Evolutionary conservation across 2,888 invertebrate genomes (phyloP).

Genomic region (Entomobrya proxima): DNA sequence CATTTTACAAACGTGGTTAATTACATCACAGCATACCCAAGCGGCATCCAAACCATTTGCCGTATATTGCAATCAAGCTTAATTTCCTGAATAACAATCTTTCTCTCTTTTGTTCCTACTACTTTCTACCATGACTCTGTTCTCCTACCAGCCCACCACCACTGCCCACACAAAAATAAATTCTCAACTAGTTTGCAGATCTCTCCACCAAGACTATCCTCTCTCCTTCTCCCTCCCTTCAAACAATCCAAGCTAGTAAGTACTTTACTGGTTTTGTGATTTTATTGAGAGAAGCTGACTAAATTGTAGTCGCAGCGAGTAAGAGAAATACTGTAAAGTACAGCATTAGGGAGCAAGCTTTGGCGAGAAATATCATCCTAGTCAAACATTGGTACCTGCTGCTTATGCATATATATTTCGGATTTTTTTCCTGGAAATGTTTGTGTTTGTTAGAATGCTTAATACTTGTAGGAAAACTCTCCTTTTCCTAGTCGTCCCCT

Average conservation of each 20-base stretch:
- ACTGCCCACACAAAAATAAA: slow-evolving; percentile 58
- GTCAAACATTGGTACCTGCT: background rate
- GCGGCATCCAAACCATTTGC: slow-evolving; percentile 57
- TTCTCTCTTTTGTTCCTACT: slow-evolving; percentile 8
- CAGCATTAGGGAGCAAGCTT: background rate
- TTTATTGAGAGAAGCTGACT: slow-evolving; percentile 38
- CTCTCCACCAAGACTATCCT: slow-evolving; percentile 24
- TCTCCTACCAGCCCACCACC: background rate
- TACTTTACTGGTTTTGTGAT: slow-evolving; percentile 41
- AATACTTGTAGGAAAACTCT: background rate
- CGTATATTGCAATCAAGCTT: slow-evolving; percentile 60
- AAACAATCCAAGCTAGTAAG: background rate
- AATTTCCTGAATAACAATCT: slow-evolving; percentile 66
- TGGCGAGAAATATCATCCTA: background rate
- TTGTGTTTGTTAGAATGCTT: background rate
- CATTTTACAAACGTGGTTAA: slow-evolving; percentile 61
- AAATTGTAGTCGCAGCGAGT: background rate
- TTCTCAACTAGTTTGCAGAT: slow-evolving; percentile 50
- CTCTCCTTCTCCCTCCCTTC: background rate
- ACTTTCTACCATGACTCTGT: background rate
- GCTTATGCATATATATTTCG: background rate
- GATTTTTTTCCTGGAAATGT: slow-evolving; percentile 8
- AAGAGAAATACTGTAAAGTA: background rate
- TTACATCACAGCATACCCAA: slow-evolving; percentile 59
- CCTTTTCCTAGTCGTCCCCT: slow-evolving; percentile 6